Base-by-base conservation (phyloP, 2,797 vertebrate genomes). In the Sebastes kiyomatsui region DNA sequence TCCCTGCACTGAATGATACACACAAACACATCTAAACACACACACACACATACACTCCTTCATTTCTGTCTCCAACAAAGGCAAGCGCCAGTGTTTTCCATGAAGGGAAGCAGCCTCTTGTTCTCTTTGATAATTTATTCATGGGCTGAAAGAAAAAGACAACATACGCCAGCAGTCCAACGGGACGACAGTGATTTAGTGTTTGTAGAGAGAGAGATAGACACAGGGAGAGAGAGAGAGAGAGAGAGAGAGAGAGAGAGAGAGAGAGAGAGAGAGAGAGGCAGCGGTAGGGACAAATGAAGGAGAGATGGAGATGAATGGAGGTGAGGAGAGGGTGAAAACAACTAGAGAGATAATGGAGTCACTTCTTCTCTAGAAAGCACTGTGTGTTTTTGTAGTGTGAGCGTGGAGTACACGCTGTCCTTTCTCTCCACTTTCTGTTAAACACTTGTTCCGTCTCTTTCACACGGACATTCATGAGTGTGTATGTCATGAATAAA, bases 71-170 rank as follows among this genome's bases (percentile, higher is more conserved):
- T 76, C 70, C 66, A 79, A 81, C 84, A 81, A 87, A 79, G 61
- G 71, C 70, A 12, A 77, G 75, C 16, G 9, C 75, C 77, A 72
- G 75, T 74, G 79, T 88, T 88, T 90, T 81, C 85, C 70, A 85
- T 71, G 78, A 82, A 85, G 89, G 79, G 80, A 84, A 79, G 75
- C 84, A 79, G 78, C 75, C 82, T 83, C 89, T 91, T 87, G 89
- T 91, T 93, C 85, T 69, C 90, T 91, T 91, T 93, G 92, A 93
- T 94, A 89, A 94, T 94, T 94, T 94, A 94, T 94, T 94, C 92
- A 94, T 94, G 88, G 75, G 35, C 85, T 89, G 80, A 84, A 87
- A 87, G 84, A 80, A 86, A 92, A 87, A 92, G 84, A 92, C 90
- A 90, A 91, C 89, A 92, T 67, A 78, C 52, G 70, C 35, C 81